phyloP scores from a whole-genome alignment of 2,113 vertebrate genomes.

The Megaceryle maxima region DNA sequence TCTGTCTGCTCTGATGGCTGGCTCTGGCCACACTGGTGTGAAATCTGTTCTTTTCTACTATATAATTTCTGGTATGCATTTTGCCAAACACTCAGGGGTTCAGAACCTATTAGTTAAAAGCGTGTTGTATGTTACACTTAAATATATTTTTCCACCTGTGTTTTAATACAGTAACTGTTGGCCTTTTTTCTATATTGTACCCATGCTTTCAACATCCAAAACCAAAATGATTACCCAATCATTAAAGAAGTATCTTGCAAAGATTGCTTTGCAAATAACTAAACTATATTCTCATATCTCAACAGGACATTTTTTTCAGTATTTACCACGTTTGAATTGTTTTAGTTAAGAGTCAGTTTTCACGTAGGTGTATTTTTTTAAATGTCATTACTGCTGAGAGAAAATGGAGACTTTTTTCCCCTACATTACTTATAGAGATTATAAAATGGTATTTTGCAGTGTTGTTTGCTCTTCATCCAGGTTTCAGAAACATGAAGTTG shows the following conservation, averaged over 20 bases:
- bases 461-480: not conserved
- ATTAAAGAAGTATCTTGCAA: not conserved
- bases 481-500: not conserved
- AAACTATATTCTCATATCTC: not conserved
- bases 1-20: not conserved
- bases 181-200: not conserved
- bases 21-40: not conserved
- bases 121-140: not conserved
- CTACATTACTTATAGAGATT: not conserved
- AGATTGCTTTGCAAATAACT: not conserved
- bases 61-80: not conserved
- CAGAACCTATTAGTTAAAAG: not conserved
- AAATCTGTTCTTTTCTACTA: not conserved
- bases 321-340: not conserved
- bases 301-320: not conserved
- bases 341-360: not conserved
- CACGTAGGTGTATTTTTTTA: not conserved
- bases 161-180: not conserved
- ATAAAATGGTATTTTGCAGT: not conserved
- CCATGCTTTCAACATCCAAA: not conserved
- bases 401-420: not conserved
- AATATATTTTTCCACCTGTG: not conserved
- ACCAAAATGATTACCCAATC: not conserved
- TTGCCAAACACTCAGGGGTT: not conserved
- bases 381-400: not conserved